phyloP scores from a whole-genome alignment of 2,797 vertebrate species.

The Paramormyrops hopkinsi region DNA sequence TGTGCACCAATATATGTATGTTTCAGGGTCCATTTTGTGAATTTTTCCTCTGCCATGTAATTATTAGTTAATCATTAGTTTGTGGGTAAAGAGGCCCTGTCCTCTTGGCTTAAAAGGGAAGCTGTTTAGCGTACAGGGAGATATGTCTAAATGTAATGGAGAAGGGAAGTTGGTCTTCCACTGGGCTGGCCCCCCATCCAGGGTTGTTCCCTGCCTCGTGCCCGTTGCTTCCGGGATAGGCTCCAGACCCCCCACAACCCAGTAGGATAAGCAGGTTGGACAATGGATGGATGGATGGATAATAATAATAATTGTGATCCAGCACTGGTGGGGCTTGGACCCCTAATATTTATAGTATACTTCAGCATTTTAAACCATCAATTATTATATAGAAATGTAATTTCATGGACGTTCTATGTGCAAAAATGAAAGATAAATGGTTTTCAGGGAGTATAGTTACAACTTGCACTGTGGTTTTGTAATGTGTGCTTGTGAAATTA shows the following conservation, averaged over 20 bases:
- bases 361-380: not conserved
- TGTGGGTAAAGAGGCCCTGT: not conserved
- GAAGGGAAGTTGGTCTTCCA: not conserved
- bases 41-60: not conserved
- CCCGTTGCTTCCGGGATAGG: too few species aligned
- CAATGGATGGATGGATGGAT: not conserved
- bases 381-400: not conserved
- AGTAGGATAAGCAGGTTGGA: too few species aligned
- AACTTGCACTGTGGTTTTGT: not conserved
- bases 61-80: constrained; percentile 2
- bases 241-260: too few species aligned
- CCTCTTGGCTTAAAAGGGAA: not conserved
- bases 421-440: not conserved
- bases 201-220: too few species aligned
- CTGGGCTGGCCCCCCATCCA: too few species aligned
- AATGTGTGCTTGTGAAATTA: not conserved
- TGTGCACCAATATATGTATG: not conserved
- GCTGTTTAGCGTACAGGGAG: not conserved
- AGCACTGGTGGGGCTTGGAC: not conserved
- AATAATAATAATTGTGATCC: not conserved
- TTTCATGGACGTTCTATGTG: not conserved
- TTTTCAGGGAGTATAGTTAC: not conserved
- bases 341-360: not conserved
- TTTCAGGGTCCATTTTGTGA: not conserved
- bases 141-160: not conserved